Conservation (phyloP, 2,113 vertebrate species). For the Phylloscopus trochiloides region DNA sequence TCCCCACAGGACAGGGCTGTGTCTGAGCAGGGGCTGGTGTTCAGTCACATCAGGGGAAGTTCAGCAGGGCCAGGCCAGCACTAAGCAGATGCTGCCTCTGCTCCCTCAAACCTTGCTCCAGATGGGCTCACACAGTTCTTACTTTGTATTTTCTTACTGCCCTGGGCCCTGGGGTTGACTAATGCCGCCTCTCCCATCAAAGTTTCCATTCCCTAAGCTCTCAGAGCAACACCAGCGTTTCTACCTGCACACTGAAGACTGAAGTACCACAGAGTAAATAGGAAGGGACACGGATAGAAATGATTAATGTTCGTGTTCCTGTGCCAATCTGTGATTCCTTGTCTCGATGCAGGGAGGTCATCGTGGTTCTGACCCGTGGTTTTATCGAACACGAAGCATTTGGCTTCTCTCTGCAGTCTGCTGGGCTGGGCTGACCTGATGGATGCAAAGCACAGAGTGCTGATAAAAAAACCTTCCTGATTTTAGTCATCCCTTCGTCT, state of each 20-base stretch:
- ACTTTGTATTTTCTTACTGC: neutral
- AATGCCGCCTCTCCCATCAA: neutral
- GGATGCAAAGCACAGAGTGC: neutral
- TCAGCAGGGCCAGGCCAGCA: neutral
- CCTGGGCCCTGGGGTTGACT: neutral
- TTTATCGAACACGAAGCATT: neutral
- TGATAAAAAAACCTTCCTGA: neutral
- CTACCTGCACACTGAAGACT: neutral
- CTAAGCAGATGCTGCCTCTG: neutral
- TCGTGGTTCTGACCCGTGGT: neutral
- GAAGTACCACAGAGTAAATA: neutral
- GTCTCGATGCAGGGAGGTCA: neutral
- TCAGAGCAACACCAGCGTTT: neutral
- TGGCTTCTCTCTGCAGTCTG: neutral
- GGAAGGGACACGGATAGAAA: neutral
- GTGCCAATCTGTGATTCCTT: neutral
- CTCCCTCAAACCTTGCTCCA: neutral
- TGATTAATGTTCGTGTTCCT: neutral
- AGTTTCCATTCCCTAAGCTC: neutral
- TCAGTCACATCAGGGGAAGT: fast-evolving
- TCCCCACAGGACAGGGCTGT: neutral
- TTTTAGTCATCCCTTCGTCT: neutral
- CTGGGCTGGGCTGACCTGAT: neutral
- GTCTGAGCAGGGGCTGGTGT: neutral
- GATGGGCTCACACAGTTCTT: neutral